phyloP scores from a whole-genome alignment of 2,113 vertebrate genomes.

The Fregata magnificens region DNA sequence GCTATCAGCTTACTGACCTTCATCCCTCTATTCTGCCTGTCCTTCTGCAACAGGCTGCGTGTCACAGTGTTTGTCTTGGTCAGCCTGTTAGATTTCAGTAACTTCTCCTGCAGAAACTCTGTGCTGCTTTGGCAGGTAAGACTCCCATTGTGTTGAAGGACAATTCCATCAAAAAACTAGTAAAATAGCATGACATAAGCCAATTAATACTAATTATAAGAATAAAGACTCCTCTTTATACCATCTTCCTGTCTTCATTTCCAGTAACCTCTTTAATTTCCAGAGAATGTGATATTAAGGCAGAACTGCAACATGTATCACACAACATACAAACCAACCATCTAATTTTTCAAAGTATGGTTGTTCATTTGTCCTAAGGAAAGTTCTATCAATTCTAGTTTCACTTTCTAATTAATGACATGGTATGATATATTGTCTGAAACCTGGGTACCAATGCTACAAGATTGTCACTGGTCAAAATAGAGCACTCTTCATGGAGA shows the following conservation, averaged over 20 bases:
- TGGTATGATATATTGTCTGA: background rate
- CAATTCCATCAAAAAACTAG: background rate
- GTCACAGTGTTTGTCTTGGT: background rate
- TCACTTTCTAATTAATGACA: background rate
- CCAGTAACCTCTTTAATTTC: background rate
- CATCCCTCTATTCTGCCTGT: background rate
- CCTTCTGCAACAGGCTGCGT: background rate
- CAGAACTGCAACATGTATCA: background rate
- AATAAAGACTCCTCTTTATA: background rate
- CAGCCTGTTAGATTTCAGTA: background rate
- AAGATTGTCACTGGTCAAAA: background rate
- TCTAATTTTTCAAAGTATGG: background rate
- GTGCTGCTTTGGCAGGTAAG: background rate
- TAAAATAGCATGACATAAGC: background rate
- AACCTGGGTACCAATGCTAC: background rate
- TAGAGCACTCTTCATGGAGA: background rate
- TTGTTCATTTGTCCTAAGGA: background rate
- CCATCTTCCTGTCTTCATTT: background rate
- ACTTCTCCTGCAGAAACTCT: background rate
- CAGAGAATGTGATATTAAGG: background rate
- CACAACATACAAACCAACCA: background rate
- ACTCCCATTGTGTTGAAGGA: background rate
- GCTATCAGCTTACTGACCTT: background rate
- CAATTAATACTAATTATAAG: background rate
- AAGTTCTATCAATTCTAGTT: background rate